Percentiles rank a stretch among this genome's conserved stretches.
phyloP scores from a whole-genome alignment of 1,140 invertebrate species.

The Cotesia vestalis region DNA sequence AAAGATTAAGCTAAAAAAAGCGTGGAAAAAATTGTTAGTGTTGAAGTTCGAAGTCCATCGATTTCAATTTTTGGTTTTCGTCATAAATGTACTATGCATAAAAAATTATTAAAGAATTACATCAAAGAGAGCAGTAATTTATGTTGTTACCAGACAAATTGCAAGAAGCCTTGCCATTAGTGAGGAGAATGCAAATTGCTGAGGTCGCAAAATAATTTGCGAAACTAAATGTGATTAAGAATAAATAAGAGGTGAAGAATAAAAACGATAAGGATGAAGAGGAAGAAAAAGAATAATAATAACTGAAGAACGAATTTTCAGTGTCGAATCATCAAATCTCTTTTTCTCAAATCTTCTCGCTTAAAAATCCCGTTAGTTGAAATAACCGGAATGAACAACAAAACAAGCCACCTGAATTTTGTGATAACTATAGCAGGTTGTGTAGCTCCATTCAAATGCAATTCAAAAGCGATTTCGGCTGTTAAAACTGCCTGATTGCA shows the following conservation, averaged over 20 bases:
- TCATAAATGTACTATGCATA: not conserved
- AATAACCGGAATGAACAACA: conserved; percentile 17
- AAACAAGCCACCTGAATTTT: conserved; percentile 24
- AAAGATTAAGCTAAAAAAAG: too few relatives aligned
- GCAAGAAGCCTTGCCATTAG: conserved; percentile 1
- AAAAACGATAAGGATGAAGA: too few relatives aligned
- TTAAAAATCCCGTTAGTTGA: conserved; percentile 19
- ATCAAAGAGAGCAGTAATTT: not conserved
- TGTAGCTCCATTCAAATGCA: conserved; percentile 28
- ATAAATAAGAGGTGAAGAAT: not conserved
- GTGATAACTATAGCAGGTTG: conserved; percentile 15
- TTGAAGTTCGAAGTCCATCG: not conserved
- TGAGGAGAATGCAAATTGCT: not conserved
- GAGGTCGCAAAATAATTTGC: not conserved
- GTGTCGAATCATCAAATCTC: too few relatives aligned
- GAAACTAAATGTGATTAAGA: not conserved
- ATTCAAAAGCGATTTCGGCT: conserved; percentile 28
- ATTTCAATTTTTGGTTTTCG: too few relatives aligned
- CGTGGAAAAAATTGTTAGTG: not conserved
- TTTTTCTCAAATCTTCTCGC: conserved; percentile 3
- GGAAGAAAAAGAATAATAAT: too few relatives aligned
- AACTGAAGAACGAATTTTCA: too few relatives aligned
- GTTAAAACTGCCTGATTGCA: conserved; percentile 22
- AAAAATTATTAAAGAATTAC: not conserved
- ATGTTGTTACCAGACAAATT: not conserved